phyloP scores from a whole-genome alignment of 1,140 invertebrate genomes.

The Formica selysi region DNA sequence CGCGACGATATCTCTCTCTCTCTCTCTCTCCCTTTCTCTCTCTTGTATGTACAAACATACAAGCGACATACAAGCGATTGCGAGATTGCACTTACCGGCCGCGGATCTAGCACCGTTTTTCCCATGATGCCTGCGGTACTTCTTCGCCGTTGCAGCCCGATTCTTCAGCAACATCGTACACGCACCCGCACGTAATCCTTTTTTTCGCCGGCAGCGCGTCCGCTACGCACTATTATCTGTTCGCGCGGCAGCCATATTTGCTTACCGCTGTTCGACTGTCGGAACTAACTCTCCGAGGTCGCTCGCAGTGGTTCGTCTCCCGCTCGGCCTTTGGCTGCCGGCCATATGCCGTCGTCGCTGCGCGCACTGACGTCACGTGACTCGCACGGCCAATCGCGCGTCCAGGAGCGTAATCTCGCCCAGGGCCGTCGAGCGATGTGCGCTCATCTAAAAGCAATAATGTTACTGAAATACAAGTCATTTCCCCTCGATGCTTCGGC shows the following conservation, averaged over 20 bases:
- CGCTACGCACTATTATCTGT: constrained; percentile 82
- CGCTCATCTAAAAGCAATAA: neutral
- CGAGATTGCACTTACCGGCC: constrained; percentile 82
- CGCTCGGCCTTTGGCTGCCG: constrained; percentile 79
- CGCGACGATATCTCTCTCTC: constrained; percentile 67
- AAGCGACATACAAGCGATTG: constrained; percentile 44
- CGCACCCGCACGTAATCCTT: constrained; percentile 74
- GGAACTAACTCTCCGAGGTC: constrained; percentile 16
- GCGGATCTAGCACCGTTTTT: constrained; percentile 80
- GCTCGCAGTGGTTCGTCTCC: constrained; percentile 49
- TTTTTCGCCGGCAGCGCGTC: constrained; percentile 64
- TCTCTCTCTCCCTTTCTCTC: too few relatives aligned
- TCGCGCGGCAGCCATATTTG: constrained; percentile 82
- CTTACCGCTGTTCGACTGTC: constrained; percentile 74
- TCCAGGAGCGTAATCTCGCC: neutral
- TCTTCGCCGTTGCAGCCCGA: constrained; percentile 76
- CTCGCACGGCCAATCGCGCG: neutral
- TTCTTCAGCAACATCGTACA: constrained; percentile 84
- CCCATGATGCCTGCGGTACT: constrained; percentile 83
- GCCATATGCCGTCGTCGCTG: constrained; percentile 67
- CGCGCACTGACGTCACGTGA: constrained; percentile 76
- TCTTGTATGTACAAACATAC: constrained; percentile 33
- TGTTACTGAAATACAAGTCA: too few relatives aligned
- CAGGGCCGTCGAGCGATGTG: neutral
- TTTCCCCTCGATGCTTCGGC: too few relatives aligned